A percentile compares a stretch with the other conserved stretches of the same genome.
These are phyloP conservation scores for Neotragus pygmaeus DNA, from an alignment of 2,113 vertebrate genomes.

Conservation along the genomic window DNA sequence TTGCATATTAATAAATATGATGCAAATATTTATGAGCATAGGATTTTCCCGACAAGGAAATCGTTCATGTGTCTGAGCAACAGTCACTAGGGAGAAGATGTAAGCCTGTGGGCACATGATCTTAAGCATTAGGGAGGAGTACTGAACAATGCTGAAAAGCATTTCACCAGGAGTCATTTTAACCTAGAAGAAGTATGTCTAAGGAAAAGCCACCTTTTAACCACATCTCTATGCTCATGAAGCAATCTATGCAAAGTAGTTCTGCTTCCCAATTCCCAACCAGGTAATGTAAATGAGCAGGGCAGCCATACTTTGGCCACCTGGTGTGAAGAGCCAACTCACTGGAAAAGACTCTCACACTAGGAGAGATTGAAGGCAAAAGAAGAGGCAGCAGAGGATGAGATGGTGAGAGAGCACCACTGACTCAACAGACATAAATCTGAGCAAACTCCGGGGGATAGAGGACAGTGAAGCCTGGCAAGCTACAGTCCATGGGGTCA, in stretches of 20 bases:
- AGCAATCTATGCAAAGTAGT: neutral
- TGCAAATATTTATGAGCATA: neutral
- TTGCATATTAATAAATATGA: neutral
- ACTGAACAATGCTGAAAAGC: neutral
- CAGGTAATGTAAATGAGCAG: neutral
- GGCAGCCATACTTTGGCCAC: neutral
- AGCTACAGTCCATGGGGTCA: neutral
- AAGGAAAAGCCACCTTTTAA: neutral
- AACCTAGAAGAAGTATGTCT: neutral
- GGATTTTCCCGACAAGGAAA: neutral
- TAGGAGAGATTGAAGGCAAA: neutral
- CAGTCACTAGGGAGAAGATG: neutral
- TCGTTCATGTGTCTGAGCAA: neutral
- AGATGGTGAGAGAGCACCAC: neutral
- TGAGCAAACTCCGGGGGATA: neutral
- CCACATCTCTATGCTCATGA: neutral
- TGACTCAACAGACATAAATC: neutral
- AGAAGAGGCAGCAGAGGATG: neutral
- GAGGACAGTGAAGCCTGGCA: neutral
- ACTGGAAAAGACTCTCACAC: neutral
- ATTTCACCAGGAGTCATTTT: neutral
- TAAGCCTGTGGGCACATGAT: neutral
- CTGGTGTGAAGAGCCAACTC: neutral
- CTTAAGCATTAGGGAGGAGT: neutral
- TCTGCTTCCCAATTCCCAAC: neutral